Percentiles rank a stretch among this genome's conserved stretches.
Conservation (phyloP, 2,113 vertebrate species). For the Dascyllus trimaculatus region DNA sequence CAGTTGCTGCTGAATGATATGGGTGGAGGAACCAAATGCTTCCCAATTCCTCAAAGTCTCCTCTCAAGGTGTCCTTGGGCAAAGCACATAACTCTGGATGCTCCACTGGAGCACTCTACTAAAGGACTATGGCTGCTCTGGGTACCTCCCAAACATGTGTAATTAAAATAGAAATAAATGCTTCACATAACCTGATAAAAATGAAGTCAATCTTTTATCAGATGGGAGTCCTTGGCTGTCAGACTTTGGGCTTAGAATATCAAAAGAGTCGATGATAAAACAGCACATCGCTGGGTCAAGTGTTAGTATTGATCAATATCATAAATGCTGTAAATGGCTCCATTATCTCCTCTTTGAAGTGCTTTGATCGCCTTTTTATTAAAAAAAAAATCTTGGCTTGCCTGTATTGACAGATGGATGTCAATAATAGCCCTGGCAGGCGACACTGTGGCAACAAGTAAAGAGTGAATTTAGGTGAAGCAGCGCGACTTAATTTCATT, state of each 20-base stretch:
- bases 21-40: constrained; percentile 42
- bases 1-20: constrained; percentile 56
- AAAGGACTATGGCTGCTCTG: not conserved
- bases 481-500: not conserved
- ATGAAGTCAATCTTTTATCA: not conserved
- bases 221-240: constrained; percentile 1
- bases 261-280: constrained; percentile 27
- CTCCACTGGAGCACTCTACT: constrained; percentile 1
- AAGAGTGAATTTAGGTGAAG: not conserved
- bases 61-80: constrained; percentile 40
- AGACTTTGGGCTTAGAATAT: not conserved
- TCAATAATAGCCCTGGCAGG: constrained; percentile 20
- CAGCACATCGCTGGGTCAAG: not conserved
- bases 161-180: constrained; percentile 28
- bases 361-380: constrained; percentile 10
- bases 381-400: constrained; percentile 12
- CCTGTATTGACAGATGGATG: constrained; percentile 40
- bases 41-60: constrained; percentile 41
- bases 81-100: not conserved
- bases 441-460: constrained; percentile 6
- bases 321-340: constrained; percentile 41
- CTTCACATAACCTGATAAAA: not conserved
- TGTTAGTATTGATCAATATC: constrained; percentile 42
- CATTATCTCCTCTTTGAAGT: constrained; percentile 25
- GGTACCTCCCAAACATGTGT: not conserved